phyloP scores from a whole-genome alignment of 2,888 invertebrate genomes.

The Archaeoteleia sp. region DNA sequence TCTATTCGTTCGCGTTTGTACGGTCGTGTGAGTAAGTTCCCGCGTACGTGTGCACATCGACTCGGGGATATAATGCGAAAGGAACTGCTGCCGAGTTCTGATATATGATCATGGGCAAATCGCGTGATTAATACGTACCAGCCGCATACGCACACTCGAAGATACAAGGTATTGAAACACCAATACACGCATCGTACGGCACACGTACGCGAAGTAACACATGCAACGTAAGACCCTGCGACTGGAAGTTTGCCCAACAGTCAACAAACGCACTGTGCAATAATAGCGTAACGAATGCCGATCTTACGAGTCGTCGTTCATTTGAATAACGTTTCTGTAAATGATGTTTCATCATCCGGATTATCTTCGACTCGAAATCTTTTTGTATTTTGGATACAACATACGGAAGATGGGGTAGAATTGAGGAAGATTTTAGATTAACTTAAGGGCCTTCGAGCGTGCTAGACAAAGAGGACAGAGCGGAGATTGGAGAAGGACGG shows the following conservation, averaged over 20 bases:
- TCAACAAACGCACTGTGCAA: conserved; percentile 23
- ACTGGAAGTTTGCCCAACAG: conserved; percentile 23
- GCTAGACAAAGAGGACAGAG: no score
- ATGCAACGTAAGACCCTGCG: neutral
- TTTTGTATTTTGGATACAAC: no score
- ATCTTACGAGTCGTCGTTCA: conserved; percentile 22
- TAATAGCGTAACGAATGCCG: conserved; percentile 27
- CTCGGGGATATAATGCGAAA: conserved; percentile 25
- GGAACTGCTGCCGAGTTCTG: conserved; percentile 54
- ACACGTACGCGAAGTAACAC: neutral
- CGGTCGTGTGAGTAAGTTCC: neutral
- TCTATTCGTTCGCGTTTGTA: conserved; percentile 8
- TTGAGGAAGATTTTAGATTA: no score
- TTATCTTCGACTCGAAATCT: no score
- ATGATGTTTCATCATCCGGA: conserved; percentile 48
- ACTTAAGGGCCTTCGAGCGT: no score
- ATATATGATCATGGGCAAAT: conserved; percentile 69
- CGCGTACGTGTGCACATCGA: conserved; percentile 16
- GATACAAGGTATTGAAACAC: conserved; percentile 5
- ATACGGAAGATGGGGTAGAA: no score
- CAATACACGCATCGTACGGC: neutral
- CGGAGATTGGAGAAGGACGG: no score
- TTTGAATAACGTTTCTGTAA: conserved; percentile 27
- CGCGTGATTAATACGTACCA: conserved; percentile 70
- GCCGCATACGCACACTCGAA: conserved; percentile 21